A percentile compares a stretch with the other conserved stretches of the same genome.
Evolutionary conservation across 2,888 invertebrate genomes (phyloP).

Genomic region (Caenorhabditis sp.): DNA sequence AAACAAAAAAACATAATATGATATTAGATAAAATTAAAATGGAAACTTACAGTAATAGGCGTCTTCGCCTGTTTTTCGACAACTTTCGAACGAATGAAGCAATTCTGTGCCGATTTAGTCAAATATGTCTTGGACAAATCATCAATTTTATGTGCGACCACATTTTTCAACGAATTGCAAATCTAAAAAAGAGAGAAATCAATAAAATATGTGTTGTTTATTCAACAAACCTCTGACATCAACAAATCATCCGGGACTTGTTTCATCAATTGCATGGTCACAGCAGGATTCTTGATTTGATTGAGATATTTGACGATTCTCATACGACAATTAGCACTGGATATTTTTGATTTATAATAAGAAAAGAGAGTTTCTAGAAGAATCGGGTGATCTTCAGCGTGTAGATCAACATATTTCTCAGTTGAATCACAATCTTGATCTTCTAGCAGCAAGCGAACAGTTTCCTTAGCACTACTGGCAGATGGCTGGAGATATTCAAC

Average conservation of each 20-base stretch:
- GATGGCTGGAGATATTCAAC: no score
- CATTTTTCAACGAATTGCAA: background rate
- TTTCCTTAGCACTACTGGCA: background rate
- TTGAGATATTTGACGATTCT: background rate
- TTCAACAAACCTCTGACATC: background rate
- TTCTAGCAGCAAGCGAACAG: background rate
- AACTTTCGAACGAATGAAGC: background rate
- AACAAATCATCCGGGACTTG: background rate
- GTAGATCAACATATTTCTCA: background rate
- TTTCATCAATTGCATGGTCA: background rate
- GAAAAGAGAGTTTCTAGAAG: background rate
- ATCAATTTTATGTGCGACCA: slow-evolving; percentile 5
- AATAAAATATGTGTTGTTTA: no score
- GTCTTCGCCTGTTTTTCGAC: background rate
- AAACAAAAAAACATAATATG: background rate
- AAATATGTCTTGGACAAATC: background rate
- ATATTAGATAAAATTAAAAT: background rate
- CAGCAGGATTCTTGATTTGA: background rate
- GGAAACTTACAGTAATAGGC: background rate
- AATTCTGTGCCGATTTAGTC: background rate
- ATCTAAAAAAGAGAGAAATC: background rate
- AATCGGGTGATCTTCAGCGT: background rate
- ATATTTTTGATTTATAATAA: background rate
- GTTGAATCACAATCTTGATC: slow-evolving; percentile 3
- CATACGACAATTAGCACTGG: background rate